Conservation (phyloP, 2,888 invertebrate species). For the Pedicia rivosa region DNA sequence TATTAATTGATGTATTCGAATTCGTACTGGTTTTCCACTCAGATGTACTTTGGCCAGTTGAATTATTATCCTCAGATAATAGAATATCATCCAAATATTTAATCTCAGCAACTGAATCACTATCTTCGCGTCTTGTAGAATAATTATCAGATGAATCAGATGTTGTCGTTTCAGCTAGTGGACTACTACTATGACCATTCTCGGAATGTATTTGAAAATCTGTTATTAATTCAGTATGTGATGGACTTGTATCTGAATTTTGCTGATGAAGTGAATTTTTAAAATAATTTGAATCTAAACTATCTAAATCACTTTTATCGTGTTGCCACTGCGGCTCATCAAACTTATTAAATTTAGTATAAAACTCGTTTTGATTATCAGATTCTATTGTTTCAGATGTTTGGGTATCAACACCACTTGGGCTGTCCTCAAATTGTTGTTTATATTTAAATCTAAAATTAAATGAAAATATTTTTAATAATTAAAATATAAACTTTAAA, state of each 20-base stretch:
- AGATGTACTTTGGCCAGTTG: neutral
- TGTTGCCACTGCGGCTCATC: conserved; percentile 17
- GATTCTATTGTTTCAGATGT: conserved; percentile 20
- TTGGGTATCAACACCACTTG: conserved; percentile 13
- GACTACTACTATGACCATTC: conserved; percentile 21
- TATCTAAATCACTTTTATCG: conserved; percentile 32
- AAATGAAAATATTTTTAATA: neutral
- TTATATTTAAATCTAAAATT: conserved; percentile 4
- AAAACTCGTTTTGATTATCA: conserved; percentile 12
- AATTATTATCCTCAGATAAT: conserved; percentile 1
- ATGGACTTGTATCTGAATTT: conserved; percentile 11
- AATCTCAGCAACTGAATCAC: conserved; percentile 4
- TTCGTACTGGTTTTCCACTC: conserved; percentile 2
- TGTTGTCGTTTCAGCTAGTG: conserved; percentile 26
- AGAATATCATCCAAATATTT: conserved; percentile 6
- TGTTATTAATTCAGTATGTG: conserved; percentile 8
- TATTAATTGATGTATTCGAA: too few species aligned
- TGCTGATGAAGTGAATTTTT: conserved; percentile 29
- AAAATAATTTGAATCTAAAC: conserved; percentile 30
- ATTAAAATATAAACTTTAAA: neutral
- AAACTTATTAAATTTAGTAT: neutral
- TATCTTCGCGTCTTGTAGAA: conserved; percentile 13
- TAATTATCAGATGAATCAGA: conserved; percentile 29
- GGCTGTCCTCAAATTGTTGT: conserved; percentile 9
- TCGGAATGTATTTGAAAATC: conserved; percentile 17